Base-by-base conservation (phyloP, 1,140 invertebrate species). In the Drosophila takahashii region DNA sequence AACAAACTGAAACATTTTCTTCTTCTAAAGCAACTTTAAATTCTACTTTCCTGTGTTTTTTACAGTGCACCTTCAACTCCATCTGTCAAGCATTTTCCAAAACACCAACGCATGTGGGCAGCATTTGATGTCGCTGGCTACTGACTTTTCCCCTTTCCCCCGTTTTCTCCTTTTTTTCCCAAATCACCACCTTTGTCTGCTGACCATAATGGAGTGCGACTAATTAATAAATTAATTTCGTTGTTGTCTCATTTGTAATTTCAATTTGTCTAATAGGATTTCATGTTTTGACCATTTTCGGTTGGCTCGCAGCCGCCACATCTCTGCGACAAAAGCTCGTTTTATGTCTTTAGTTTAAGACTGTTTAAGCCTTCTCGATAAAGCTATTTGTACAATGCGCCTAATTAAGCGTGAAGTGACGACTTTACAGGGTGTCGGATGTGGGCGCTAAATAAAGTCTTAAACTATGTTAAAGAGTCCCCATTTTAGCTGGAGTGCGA, bases 251-350 rank as follows among this genome's bases (percentile, higher is more conserved):
- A 87, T 89, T 87, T 87, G 84, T 87, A 87, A 87, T 87, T 87
- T 89, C 84, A 87, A 87, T 87, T 87, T 87, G 84, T 87, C 84
- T 87, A 87, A 87, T 87, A 87, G 84, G 84, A 87, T 87, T 87
- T 87, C 79, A 87, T 87, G 84, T 87, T 87, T 89, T 87, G 84
- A 87, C 84, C 84, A 87, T 89, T 79, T 89, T 79, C 44, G 84
- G 66, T 44, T 74, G 39, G 16, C 32, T 13, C 36, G 34, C 29
- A 52, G 3, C 29, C 57, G 3, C 26, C 45, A 18, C 52, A 32
- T 32, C 44, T 42, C 32, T 47, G 7, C 37, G 34, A 18, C 27
- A n/a, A 36, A 56, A 57, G 50, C 66, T 27, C 34, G 47, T 70
- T 70, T 70, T 70, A 70, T 70, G 66, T 52, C 51, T 77, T 59